phyloP scores from a whole-genome alignment of 1,140 invertebrate species.

The Trichoplusia ni region DNA sequence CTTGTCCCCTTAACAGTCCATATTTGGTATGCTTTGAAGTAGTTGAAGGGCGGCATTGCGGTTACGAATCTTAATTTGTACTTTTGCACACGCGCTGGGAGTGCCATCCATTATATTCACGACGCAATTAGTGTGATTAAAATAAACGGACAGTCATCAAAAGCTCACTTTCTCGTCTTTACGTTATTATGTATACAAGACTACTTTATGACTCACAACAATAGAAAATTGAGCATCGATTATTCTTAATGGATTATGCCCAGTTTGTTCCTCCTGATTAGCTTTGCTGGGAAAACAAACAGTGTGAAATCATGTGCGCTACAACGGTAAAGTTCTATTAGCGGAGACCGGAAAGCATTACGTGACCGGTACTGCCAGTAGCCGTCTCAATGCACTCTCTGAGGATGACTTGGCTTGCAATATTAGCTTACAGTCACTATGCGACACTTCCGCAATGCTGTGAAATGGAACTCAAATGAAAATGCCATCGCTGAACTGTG shows the following conservation, averaged over 20 bases:
- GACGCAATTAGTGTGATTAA: constrained; percentile 53
- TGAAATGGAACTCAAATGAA: constrained; percentile 11
- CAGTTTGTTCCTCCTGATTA: too few relatives aligned
- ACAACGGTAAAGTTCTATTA: constrained; percentile 49
- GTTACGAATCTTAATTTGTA: constrained; percentile 37
- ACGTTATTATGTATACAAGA: too few relatives aligned
- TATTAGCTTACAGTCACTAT: constrained; percentile 20
- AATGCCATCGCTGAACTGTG: neutral
- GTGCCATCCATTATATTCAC: constrained; percentile 42
- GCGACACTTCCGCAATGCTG: constrained; percentile 16
- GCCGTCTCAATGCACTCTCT: constrained; percentile 33
- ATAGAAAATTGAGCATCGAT: neutral
- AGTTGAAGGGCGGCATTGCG: neutral
- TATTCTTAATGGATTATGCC: too few relatives aligned
- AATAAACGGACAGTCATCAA: constrained; percentile 33
- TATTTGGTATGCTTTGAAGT: constrained; percentile 1
- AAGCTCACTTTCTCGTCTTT: neutral
- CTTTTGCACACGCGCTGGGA: constrained; percentile 50
- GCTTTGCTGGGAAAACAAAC: constrained; percentile 4
- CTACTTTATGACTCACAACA: neutral
- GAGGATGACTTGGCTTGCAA: constrained; percentile 28
- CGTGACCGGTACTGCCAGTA: constrained; percentile 40
- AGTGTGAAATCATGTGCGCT: constrained; percentile 9
- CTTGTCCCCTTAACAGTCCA: constrained; percentile 4
- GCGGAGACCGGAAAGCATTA: constrained; percentile 48